phyloP scores from a whole-genome alignment of 2,797 vertebrate genomes.

The Lateolabrax maculatus region DNA sequence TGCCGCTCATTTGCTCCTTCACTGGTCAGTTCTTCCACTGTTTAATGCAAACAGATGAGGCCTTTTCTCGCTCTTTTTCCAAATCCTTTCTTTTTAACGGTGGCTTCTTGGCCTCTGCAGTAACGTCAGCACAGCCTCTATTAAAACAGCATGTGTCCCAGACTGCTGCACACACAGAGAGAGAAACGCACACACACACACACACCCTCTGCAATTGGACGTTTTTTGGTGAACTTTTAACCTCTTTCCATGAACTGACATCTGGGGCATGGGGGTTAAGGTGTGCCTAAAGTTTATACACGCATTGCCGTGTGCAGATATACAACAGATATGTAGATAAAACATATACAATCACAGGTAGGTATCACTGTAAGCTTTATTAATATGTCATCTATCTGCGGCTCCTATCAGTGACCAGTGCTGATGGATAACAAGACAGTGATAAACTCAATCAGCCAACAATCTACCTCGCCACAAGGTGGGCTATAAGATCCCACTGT shows the following conservation, averaged over 20 bases:
- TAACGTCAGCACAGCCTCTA: constrained; percentile 76
- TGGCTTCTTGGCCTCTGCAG: constrained; percentile 75
- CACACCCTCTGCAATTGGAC: constrained; percentile 43
- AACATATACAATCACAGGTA: constrained; percentile 9
- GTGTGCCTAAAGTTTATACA: constrained; percentile 19
- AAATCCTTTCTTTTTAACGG: constrained; percentile 73
- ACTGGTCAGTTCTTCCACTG: constrained; percentile 79
- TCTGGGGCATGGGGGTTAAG: constrained; percentile 41
- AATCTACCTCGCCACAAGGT: constrained; percentile 44
- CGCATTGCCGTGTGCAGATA: not conserved
- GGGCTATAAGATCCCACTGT: constrained; percentile 36
- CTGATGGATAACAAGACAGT: constrained; percentile 41
- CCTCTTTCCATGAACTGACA: constrained; percentile 67
- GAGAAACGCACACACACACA: constrained; percentile 45
- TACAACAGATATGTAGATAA: constrained; percentile 15
- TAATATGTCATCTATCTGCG: constrained; percentile 52
- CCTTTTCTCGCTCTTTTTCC: constrained; percentile 73
- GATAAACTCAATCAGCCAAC: constrained; percentile 59
- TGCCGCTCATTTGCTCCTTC: constrained; percentile 74
- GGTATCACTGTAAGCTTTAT: constrained; percentile 25
- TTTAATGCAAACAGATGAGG: constrained; percentile 76
- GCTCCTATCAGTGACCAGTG: constrained; percentile 43
- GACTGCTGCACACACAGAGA: constrained; percentile 58
- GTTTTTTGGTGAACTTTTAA: constrained; percentile 79
- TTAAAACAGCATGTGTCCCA: constrained; percentile 82